Conservation (phyloP, 2,797 vertebrate genomes). For the Denticeps clupeoides region DNA sequence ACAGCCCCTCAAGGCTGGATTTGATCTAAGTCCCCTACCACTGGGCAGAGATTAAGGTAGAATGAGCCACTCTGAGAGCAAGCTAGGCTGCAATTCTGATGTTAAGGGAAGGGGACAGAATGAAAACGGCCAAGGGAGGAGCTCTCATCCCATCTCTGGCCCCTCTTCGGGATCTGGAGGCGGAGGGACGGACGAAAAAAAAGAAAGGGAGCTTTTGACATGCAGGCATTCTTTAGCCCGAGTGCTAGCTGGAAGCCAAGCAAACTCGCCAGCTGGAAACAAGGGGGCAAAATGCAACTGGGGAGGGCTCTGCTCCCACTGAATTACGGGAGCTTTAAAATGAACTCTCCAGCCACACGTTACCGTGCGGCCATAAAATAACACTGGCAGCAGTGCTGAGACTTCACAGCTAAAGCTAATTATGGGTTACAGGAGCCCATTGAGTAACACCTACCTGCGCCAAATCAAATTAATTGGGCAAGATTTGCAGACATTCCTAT, state of each 20-base stretch:
- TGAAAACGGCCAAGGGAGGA: too few relatives aligned
- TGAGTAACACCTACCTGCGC: background rate
- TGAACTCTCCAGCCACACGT: too few relatives aligned
- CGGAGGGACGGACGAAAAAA: conserved; percentile 29
- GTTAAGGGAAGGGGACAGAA: too few relatives aligned
- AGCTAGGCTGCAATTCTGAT: too few relatives aligned
- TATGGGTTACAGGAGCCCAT: background rate
- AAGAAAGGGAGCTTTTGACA: conserved; percentile 48
- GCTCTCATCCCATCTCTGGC: conserved; percentile 25
- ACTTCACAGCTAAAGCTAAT: background rate
- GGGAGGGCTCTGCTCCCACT: too few relatives aligned
- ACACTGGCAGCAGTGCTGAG: background rate
- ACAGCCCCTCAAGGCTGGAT: too few relatives aligned
- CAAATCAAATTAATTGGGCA: conserved; percentile 27
- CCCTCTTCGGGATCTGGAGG: conserved; percentile 31
- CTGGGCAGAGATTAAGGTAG: too few relatives aligned
- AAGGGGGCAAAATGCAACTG: background rate
- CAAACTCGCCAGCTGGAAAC: conserved; percentile 35
- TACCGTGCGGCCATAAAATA: too few relatives aligned
- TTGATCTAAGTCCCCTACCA: too few relatives aligned
- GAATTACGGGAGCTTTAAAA: too few relatives aligned
- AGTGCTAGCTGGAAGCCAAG: conserved; percentile 44
- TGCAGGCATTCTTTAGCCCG: conserved; percentile 46
- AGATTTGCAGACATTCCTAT: conserved; percentile 36
- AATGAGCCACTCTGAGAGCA: too few relatives aligned